A percentile compares a stretch with the other conserved stretches of the same genome.
Evolutionary conservation across 2,888 invertebrate genomes (phyloP).

Genomic region (Escarpia spicata): DNA sequence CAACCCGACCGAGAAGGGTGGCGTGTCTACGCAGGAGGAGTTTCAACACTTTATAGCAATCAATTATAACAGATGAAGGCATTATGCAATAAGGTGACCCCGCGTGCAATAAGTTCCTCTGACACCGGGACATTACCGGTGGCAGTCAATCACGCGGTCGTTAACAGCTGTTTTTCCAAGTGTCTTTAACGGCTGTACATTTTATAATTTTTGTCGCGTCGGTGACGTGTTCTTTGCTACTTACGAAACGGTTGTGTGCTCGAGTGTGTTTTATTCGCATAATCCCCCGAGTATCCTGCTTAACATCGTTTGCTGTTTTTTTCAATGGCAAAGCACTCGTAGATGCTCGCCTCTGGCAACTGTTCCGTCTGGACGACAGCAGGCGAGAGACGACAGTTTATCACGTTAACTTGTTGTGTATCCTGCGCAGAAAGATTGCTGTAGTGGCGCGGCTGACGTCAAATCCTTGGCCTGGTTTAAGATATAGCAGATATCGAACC

Average conservation of each 20-base stretch:
- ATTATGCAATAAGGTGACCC: constrained; percentile 7
- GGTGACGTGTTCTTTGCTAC: background rate
- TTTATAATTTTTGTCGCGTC: background rate
- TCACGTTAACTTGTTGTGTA: background rate
- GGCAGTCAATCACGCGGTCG: constrained; percentile 5
- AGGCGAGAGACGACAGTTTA: background rate
- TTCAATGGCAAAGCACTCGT: background rate
- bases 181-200: background rate
- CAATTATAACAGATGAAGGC: background rate
- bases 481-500: background rate
- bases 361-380: background rate
- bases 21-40: background rate
- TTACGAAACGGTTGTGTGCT: background rate
- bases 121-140: background rate
- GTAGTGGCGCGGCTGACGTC: background rate
- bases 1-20: background rate
- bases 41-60: background rate
- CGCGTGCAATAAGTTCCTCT: background rate
- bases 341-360: background rate
- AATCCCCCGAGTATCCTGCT: background rate
- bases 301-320: background rate
- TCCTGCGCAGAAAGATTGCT: background rate
- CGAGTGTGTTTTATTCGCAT: background rate
- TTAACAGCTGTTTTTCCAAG: background rate
- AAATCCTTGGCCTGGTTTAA: background rate